phyloP scores from a whole-genome alignment of 1,140 invertebrate species.

The Trissolcus basalis region DNA sequence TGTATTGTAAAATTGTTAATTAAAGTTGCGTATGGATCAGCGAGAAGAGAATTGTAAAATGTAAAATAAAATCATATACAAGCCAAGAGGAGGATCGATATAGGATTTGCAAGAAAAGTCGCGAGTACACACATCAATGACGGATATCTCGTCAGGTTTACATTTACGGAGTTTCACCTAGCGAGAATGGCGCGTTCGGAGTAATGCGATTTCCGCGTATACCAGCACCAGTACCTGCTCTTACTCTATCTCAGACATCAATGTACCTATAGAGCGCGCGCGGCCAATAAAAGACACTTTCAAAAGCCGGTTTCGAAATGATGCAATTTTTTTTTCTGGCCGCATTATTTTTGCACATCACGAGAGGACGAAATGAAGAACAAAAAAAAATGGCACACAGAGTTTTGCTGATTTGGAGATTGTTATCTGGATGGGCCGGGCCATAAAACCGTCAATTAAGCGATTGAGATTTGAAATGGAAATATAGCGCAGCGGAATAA shows the following conservation, averaged over 20 bases:
- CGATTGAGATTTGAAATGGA: constrained; percentile 48
- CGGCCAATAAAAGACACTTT: constrained; percentile 18
- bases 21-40: too few relatives aligned
- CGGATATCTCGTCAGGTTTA: constrained; percentile 60
- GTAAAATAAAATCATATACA: neutral
- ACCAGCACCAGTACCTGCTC: constrained; percentile 37
- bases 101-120: constrained; percentile 32
- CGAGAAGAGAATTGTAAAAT: constrained; percentile 5
- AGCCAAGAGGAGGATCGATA: too few relatives aligned
- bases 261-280: constrained; percentile 16
- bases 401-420: constrained; percentile 7
- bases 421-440: constrained; percentile 25
- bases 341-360: too few relatives aligned
- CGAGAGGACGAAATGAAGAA: too few relatives aligned
- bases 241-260: constrained; percentile 39
- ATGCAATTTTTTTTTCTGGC: constrained; percentile 21
- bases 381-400: neutral
- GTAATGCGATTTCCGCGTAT: constrained; percentile 67
- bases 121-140: constrained; percentile 63
- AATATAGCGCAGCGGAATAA: constrained; percentile 30
- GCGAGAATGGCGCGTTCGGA: constrained; percentile 65
- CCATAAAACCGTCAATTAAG: constrained; percentile 47
- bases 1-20: too few relatives aligned
- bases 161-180: constrained; percentile 68
- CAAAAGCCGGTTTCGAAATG: constrained; percentile 17